phyloP scores from a whole-genome alignment of 2,113 vertebrate genomes.

The Anhinga rufa region DNA sequence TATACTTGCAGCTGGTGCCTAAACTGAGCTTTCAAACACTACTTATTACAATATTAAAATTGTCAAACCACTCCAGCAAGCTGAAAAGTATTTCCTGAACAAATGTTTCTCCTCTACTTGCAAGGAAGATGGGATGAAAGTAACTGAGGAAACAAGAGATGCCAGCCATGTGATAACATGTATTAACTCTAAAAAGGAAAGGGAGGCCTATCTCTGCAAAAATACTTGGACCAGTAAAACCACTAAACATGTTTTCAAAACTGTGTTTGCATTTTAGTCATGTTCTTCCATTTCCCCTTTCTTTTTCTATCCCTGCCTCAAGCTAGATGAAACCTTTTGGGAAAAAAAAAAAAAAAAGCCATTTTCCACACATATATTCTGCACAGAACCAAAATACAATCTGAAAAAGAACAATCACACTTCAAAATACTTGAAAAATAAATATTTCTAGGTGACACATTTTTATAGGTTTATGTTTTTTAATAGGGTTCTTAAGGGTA shows the following conservation, averaged over 20 bases:
- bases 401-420: not conserved
- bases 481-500: not conserved
- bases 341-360: accelerated
- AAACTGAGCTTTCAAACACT: not conserved
- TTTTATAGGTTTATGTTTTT: not conserved
- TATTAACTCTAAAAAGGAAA: not conserved
- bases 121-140: not conserved
- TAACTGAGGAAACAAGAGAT: not conserved
- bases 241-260: not conserved
- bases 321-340: not conserved
- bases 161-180: not conserved
- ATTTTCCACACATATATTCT: not conserved
- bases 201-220: not conserved
- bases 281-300: not conserved
- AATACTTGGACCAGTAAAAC: not conserved
- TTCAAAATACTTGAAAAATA: conserved; percentile 3
- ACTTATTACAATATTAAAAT: not conserved
- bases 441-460: not conserved
- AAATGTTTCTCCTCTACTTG: not conserved
- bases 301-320: not conserved
- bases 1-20: not conserved
- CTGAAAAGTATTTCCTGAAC: not conserved
- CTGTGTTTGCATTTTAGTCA: not conserved
- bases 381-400: not conserved
- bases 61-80: not conserved